Evolutionary conservation across 2,888 invertebrate species (phyloP).

Genomic region (Pristionchus exspectatus): DNA sequence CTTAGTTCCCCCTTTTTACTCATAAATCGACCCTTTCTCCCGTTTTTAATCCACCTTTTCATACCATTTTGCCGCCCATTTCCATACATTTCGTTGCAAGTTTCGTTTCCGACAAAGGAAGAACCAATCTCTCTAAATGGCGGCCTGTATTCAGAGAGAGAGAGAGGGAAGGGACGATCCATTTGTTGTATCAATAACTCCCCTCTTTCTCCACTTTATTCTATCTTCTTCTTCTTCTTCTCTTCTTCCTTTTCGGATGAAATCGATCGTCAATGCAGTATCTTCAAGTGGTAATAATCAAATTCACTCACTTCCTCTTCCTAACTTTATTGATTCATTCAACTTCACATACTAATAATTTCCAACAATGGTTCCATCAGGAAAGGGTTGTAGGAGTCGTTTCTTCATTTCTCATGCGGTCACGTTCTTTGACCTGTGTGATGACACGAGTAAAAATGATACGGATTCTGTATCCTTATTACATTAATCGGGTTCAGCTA

Average conservation of each 20-base stretch:
- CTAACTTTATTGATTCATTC: neutral
- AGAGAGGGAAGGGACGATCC: slow-evolving; percentile 28
- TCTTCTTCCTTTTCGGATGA: slow-evolving; percentile 12
- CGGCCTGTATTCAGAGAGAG: slow-evolving; percentile 20
- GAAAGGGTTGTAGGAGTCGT: too few relatives aligned
- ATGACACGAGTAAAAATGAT: too few relatives aligned
- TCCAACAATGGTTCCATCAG: too few relatives aligned
- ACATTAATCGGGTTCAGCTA: too few relatives aligned
- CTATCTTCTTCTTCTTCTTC: neutral
- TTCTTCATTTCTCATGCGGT: too few relatives aligned
- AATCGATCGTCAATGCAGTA: slow-evolving; percentile 40
- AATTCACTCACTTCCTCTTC: neutral
- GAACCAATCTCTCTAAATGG: slow-evolving; percentile 38
- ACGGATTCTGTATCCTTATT: too few relatives aligned
- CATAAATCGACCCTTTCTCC: neutral
- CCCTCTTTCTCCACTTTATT: slow-evolving; percentile 17
- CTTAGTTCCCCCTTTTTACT: neutral
- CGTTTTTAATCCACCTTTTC: neutral
- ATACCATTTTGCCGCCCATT: neutral
- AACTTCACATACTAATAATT: neutral
- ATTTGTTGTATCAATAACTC: slow-evolving; percentile 33
- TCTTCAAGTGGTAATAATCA: slow-evolving; percentile 30
- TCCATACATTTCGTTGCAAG: neutral
- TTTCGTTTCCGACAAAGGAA: slow-evolving; percentile 36
- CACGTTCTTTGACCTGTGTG: too few relatives aligned